Evolutionary conservation across 1,140 invertebrate genomes (phyloP).

Genomic region (Ganaspis sp.): DNA sequence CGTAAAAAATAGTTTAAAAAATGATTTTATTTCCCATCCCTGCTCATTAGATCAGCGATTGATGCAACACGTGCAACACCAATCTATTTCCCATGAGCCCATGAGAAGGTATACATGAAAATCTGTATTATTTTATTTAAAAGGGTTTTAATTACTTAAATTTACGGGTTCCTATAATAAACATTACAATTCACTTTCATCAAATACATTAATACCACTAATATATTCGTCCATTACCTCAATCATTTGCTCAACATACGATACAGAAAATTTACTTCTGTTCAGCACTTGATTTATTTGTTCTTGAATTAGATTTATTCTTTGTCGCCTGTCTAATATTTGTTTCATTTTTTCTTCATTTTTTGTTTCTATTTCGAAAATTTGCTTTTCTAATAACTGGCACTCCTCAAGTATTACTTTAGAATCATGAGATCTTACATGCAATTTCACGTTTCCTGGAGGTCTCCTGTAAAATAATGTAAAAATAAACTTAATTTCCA

Average conservation of each 20-base stretch:
- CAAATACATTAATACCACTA: neutral
- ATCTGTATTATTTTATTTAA: no score
- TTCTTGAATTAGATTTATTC: neutral
- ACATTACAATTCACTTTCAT: neutral
- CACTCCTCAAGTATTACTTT: slow-evolving; percentile 49
- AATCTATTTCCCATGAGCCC: no score
- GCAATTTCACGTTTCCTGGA: slow-evolving; percentile 56
- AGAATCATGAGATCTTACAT: slow-evolving; percentile 56
- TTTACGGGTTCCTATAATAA: no score
- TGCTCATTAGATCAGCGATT: no score
- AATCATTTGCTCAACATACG: neutral
- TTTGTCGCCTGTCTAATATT: slow-evolving; percentile 46
- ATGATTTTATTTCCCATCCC: no score
- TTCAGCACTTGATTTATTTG: neutral
- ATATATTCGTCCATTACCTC: neutral
- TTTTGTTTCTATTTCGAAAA: slow-evolving; percentile 55
- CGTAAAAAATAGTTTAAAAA: no score
- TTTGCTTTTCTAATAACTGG: slow-evolving; percentile 44
- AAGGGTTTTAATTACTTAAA: no score
- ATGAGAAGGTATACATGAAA: no score
- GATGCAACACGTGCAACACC: no score
- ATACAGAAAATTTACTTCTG: neutral
- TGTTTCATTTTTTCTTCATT: slow-evolving; percentile 49
- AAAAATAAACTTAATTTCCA: no score
- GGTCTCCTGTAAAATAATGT: slow-evolving; percentile 57